Percentiles rank a stretch among this genome's conserved stretches.
These are phyloP conservation scores for cat (Felis catus) DNA, from an alignment of 2,113 vertebrate species.

Conservation along the genomic window DNA sequence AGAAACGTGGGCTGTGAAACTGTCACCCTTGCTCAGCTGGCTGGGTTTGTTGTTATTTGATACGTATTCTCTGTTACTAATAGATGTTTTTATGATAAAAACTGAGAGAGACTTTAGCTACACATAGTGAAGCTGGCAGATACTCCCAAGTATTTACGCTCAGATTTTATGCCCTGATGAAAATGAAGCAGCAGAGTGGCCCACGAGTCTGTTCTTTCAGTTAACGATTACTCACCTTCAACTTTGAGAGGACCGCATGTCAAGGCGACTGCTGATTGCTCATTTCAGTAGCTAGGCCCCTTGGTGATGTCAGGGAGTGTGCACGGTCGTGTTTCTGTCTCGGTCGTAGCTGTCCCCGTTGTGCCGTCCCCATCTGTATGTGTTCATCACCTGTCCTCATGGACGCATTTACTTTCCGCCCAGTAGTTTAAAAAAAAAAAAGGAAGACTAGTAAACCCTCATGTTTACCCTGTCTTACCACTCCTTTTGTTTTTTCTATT, in stretches of 20 bases:
- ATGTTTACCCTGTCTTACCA: rapidly evolving
- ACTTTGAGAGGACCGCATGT: background rate
- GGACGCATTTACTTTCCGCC: background rate
- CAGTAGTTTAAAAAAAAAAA: background rate
- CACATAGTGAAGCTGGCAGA: background rate
- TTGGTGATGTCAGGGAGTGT: background rate
- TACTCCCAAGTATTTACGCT: background rate
- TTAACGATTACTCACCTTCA: too few species aligned
- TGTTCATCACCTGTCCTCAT: background rate
- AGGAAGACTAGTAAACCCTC: background rate
- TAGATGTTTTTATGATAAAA: background rate
- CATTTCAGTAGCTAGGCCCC: background rate
- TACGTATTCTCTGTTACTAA: background rate
- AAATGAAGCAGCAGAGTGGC: background rate
- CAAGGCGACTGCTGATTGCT: background rate
- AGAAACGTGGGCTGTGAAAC: background rate
- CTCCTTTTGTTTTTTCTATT: background rate
- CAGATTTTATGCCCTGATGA: background rate
- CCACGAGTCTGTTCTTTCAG: background rate
- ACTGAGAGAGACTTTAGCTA: background rate
- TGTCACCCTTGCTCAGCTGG: background rate
- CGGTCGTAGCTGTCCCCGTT: background rate
- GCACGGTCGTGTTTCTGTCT: background rate
- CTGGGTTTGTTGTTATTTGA: background rate
- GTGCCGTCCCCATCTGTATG: background rate